These are phyloP conservation scores for Epinotia brunnichana DNA, from an alignment of 2,888 invertebrate species.

Conservation along the genomic window DNA sequence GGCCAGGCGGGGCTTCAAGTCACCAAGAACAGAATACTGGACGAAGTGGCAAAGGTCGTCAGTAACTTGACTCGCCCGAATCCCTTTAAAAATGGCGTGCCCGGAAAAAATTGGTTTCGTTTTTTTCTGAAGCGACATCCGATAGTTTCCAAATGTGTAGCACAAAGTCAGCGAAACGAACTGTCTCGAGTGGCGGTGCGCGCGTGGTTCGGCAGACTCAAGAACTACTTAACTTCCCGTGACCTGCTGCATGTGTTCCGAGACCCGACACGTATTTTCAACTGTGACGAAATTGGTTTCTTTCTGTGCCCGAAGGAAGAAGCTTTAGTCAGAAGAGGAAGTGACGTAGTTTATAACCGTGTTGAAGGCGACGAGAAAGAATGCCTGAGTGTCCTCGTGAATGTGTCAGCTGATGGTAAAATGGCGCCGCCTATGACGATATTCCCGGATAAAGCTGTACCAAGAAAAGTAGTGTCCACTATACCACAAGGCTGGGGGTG, in stretches of 20 bases:
- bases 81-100: constrained; percentile 50
- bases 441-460: not conserved
- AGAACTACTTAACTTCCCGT: not conserved
- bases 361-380: not conserved
- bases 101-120: constrained; percentile 49
- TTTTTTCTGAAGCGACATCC: constrained; percentile 48
- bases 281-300: not conserved
- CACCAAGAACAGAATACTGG: constrained; percentile 34
- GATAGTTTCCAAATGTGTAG: constrained; percentile 45
- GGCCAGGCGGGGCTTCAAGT: constrained; percentile 48
- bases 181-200: constrained; percentile 46
- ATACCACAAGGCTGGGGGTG: not conserved
- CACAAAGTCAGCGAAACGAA: constrained; percentile 45
- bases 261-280: not conserved
- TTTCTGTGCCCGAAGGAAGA: not conserved
- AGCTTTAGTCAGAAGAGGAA: not conserved
- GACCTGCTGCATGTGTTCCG: not conserved
- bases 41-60: constrained; percentile 40
- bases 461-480: not conserved
- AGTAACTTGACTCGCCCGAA: constrained; percentile 46
- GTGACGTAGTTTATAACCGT: not conserved
- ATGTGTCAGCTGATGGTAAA: not conserved
- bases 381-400: not conserved
- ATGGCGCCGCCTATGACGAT: not conserved
- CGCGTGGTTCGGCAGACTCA: constrained; percentile 26